A percentile compares a stretch with the other conserved stretches of the same genome.
These are phyloP conservation scores for Atrichornis clamosus DNA, from an alignment of 2,113 vertebrate species.

Conservation along the genomic window DNA sequence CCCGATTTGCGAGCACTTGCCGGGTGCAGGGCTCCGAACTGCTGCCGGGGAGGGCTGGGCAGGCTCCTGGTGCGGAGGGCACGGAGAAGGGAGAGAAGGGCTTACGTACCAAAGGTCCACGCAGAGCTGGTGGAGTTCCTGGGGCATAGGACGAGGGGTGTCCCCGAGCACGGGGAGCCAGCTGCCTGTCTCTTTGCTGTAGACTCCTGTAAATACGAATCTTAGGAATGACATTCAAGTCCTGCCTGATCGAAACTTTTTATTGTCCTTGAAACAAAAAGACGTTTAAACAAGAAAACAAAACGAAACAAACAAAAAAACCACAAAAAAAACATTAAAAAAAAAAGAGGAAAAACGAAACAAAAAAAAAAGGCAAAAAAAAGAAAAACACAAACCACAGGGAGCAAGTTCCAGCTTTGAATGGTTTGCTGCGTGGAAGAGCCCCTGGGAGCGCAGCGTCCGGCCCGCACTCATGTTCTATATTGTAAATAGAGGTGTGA, in stretches of 20 bases:
- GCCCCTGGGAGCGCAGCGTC: conserved; percentile 46
- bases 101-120: conserved; percentile 80
- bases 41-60: conserved; percentile 57
- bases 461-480: conserved; percentile 51
- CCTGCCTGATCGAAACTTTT: conserved; percentile 74
- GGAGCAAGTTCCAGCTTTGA: conserved; percentile 64
- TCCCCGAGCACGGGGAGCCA: background rate
- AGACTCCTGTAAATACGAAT: conserved; percentile 77
- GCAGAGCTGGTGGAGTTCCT: conserved; percentile 63
- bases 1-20: background rate
- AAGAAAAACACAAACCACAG: conserved; percentile 22
- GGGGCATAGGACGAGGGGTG: conserved; percentile 56
- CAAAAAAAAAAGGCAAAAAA: accelerated
- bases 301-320: background rate
- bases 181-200: conserved; percentile 71
- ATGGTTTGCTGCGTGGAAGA: conserved; percentile 63
- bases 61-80: conserved; percentile 46
- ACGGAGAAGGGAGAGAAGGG: conserved; percentile 70
- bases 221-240: conserved; percentile 76
- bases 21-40: conserved; percentile 6
- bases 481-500: conserved; percentile 70
- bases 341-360: background rate
- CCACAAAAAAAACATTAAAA: background rate
- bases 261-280: conserved; percentile 69
- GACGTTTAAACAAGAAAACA: conserved; percentile 25